These are phyloP conservation scores for Botia almorhae DNA, from an alignment of 2,797 vertebrate genomes.

Conservation along the genomic window DNA sequence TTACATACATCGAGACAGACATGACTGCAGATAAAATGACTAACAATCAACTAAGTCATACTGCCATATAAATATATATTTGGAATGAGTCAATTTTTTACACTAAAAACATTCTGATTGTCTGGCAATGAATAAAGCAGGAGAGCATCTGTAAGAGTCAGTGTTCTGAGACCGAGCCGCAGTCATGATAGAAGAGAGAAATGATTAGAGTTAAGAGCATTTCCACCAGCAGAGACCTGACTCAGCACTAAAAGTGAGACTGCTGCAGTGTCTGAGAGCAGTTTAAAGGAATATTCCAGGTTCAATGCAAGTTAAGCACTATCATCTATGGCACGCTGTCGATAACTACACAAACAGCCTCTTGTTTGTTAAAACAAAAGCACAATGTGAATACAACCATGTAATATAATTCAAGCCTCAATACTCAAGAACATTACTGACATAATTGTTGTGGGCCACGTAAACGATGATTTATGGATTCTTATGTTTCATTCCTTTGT, in stretches of 20 bases:
- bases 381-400: not conserved
- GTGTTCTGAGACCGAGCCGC: not conserved
- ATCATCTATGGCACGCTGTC: not conserved
- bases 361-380: not conserved
- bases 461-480: no score
- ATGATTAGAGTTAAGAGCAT: constrained; percentile 3
- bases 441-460: not conserved
- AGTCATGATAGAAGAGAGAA: constrained; percentile 8
- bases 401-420: not conserved
- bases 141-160: constrained; percentile 5
- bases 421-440: not conserved
- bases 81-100: not conserved
- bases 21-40: constrained; percentile 5
- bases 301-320: not conserved
- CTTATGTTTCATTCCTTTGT: no score
- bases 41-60: not conserved
- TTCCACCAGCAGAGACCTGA: constrained; percentile 31
- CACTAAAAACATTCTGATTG: constrained; percentile 3
- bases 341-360: not conserved
- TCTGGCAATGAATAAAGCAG: constrained; percentile 10
- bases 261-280: not conserved
- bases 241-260: constrained; percentile 25
- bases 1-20: not conserved
- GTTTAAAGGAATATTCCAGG: constrained; percentile 1
- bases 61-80: not conserved